Evolutionary conservation across 2,113 vertebrate species (phyloP).

Genomic region (Taxidea taxus): DNA sequence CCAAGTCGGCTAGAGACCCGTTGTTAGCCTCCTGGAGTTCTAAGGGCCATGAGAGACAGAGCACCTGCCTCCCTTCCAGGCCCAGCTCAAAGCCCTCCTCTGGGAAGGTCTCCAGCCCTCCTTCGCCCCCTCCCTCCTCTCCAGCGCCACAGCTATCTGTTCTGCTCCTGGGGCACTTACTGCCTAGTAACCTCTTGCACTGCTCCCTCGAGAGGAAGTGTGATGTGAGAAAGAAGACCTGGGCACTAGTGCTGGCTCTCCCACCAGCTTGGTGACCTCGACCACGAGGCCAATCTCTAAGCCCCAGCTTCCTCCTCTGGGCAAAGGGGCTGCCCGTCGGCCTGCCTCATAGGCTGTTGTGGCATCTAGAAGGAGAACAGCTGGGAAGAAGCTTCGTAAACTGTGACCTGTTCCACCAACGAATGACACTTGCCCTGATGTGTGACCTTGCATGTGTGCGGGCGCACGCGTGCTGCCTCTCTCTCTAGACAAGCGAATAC

Average conservation of each 20-base stretch:
- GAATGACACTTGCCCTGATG: background rate
- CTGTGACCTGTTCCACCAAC: background rate
- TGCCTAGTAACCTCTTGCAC: slow-evolving; percentile 67
- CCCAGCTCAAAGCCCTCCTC: slow-evolving; percentile 25
- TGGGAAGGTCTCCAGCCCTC: slow-evolving; percentile 45
- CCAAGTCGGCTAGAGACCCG: background rate
- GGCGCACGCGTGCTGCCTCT: background rate
- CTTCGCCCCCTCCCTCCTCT: background rate
- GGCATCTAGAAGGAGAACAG: background rate
- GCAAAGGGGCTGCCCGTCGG: background rate
- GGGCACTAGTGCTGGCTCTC: background rate
- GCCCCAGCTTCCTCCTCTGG: slow-evolving; percentile 1
- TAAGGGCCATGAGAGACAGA: background rate
- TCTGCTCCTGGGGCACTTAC: slow-evolving; percentile 51
- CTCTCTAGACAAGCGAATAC: background rate
- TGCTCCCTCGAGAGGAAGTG: slow-evolving; percentile 68
- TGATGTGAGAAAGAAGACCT: slow-evolving; percentile 41
- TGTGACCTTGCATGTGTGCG: background rate
- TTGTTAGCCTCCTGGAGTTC: background rate
- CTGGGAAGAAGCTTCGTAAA: background rate
- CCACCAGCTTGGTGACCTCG: slow-evolving; percentile 42
- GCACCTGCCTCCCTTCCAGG: background rate
- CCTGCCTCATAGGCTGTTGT: background rate
- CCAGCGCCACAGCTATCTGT: slow-evolving; percentile 39
- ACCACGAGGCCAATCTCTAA: background rate